phyloP scores from a whole-genome alignment of 2,113 vertebrate genomes.

The Lipophrys pholis region DNA sequence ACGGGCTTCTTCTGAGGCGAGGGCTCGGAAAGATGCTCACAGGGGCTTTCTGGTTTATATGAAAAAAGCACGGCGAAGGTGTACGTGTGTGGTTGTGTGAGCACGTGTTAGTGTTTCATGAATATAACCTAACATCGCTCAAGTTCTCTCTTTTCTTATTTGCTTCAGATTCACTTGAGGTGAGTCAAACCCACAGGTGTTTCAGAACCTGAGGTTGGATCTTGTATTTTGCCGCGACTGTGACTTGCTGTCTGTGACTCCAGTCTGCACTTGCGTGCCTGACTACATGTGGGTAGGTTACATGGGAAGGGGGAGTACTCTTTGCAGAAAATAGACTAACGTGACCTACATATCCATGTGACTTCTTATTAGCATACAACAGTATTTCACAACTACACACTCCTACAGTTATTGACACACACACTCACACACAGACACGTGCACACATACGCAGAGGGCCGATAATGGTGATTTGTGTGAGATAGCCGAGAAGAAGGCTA shows the following conservation, averaged over 20 bases:
- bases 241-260: conserved; percentile 24
- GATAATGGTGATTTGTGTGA: conserved; percentile 71
- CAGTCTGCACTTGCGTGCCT: conserved; percentile 24
- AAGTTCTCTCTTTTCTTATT: conserved; percentile 24
- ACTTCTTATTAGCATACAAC: conserved; percentile 79
- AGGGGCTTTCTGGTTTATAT: conserved; percentile 46
- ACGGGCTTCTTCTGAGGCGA: conserved; percentile 49
- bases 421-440: conserved; percentile 10
- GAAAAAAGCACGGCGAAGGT: conserved; percentile 45
- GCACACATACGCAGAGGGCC: conserved; percentile 10
- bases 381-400: conserved; percentile 61
- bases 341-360: conserved; percentile 84
- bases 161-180: conserved; percentile 48
- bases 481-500: conserved; percentile 66
- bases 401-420: not conserved
- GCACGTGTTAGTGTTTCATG: conserved; percentile 33
- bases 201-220: conserved; percentile 38
- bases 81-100: conserved; percentile 26
- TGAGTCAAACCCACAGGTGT: conserved; percentile 63
- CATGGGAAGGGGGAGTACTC: conserved; percentile 57
- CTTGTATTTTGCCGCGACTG: conserved; percentile 19
- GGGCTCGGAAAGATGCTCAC: conserved; percentile 56
- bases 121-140: conserved; percentile 51
- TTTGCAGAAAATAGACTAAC: conserved; percentile 78
- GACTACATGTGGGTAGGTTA: conserved; percentile 30